Evolutionary conservation across 1,140 invertebrate genomes (phyloP).

Genomic region (Drosophila kohkoa): DNA sequence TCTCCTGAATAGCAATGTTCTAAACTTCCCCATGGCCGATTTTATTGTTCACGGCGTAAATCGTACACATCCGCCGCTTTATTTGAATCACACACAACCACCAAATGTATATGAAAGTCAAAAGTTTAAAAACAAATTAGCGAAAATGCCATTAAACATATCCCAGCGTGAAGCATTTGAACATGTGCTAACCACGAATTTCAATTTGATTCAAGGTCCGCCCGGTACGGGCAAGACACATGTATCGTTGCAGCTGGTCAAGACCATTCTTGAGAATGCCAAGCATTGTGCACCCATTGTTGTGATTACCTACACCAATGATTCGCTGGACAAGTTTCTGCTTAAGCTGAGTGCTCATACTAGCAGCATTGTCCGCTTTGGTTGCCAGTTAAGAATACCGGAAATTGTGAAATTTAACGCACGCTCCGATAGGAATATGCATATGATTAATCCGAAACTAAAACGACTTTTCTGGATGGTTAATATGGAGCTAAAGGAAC

Average conservation of each 20-base stretch:
- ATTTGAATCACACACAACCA: slow-evolving; percentile 38
- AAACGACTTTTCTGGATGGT: slow-evolving; percentile 70
- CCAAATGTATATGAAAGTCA: slow-evolving; percentile 31
- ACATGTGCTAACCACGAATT: slow-evolving; percentile 84
- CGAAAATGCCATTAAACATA: slow-evolving; percentile 32
- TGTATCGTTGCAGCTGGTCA: slow-evolving; percentile 89
- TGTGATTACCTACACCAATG: slow-evolving; percentile 94
- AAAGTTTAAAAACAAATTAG: slow-evolving; percentile 33
- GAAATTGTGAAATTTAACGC: slow-evolving; percentile 65
- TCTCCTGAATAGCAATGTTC: slow-evolving; percentile 86
- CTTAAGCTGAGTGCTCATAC: slow-evolving; percentile 87
- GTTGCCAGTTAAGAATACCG: slow-evolving; percentile 87
- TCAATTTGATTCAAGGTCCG: slow-evolving; percentile 91
- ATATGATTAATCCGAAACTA: slow-evolving; percentile 33
- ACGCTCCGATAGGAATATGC: slow-evolving; percentile 22
- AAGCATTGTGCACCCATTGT: slow-evolving; percentile 87
- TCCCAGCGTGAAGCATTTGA: slow-evolving; percentile 87
- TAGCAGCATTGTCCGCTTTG: slow-evolving; percentile 89
- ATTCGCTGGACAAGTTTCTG: slow-evolving; percentile 95
- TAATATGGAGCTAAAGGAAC: slow-evolving; percentile 67
- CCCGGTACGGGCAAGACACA: slow-evolving; percentile 94
- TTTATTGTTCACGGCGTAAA: slow-evolving; percentile 86
- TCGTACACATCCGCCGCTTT: slow-evolving; percentile 38
- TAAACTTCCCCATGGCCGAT: slow-evolving; percentile 87
- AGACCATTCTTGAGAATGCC: slow-evolving; percentile 87